Conservation (phyloP, 2,113 vertebrate species). For the Cottus gobio region DNA sequence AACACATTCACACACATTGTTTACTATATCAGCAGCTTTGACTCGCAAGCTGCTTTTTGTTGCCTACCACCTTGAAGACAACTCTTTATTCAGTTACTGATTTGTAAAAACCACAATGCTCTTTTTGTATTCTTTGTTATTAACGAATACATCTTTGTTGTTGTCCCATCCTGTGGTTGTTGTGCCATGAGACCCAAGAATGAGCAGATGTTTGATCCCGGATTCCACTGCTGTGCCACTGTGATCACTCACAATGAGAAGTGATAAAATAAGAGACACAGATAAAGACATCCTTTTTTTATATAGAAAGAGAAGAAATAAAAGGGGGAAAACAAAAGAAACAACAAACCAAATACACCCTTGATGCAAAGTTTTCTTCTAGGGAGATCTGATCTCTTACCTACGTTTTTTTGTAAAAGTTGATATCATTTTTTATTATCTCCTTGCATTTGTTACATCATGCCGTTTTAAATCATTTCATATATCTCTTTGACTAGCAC, state of each 20-base stretch:
- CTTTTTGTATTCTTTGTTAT: constrained; percentile 43
- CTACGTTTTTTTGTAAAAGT: too few species aligned
- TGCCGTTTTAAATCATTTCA: background rate
- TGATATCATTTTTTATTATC: background rate
- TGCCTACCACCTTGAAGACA: constrained; percentile 7
- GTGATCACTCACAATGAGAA: constrained; percentile 60
- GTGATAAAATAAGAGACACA: constrained; percentile 52
- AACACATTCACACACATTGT: background rate
- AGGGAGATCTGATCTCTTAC: too few species aligned
- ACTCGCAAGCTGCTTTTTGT: background rate
- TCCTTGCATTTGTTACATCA: background rate
- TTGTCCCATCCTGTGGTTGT: constrained; percentile 29
- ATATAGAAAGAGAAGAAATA: background rate
- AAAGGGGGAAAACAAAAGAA: constrained; percentile 21
- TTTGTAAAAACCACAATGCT: constrained; percentile 26
- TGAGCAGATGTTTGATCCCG: constrained; percentile 28
- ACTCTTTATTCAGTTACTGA: constrained; percentile 36
- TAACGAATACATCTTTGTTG: constrained; percentile 32
- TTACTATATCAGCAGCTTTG: background rate
- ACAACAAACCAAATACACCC: constrained; percentile 27
- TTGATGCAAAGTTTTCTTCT: constrained; percentile 15
- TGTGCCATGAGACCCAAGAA: constrained; percentile 41
- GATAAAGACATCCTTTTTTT: constrained; percentile 45
- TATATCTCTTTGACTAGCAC: background rate
- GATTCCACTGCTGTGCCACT: constrained; percentile 36